Percentiles rank a stretch among this genome's conserved stretches.
These are phyloP conservation scores for Archilochus colubris DNA, from an alignment of 2,113 vertebrate species.

Conservation along the genomic window DNA sequence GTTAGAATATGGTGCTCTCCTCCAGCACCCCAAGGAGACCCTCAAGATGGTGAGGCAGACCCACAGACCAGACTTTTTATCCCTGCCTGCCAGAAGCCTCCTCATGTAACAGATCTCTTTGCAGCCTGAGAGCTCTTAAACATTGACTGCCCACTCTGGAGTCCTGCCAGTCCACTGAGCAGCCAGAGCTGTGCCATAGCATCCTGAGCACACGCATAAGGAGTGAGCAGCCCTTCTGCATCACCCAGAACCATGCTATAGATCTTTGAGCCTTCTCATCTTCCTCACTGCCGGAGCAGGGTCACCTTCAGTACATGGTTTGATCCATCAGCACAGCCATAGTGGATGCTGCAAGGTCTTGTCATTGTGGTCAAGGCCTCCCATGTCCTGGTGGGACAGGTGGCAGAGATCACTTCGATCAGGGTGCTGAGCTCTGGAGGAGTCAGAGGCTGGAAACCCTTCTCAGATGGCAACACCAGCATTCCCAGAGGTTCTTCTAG, in stretches of 20 bases:
- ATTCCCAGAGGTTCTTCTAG: neutral
- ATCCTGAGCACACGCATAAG: fast-evolving
- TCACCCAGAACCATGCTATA: fast-evolving
- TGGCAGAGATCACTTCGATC: neutral
- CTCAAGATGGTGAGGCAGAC: neutral
- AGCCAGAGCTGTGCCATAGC: neutral
- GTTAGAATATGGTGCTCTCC: fast-evolving
- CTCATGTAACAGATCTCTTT: neutral
- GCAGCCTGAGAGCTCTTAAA: neutral
- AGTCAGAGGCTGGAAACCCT: neutral
- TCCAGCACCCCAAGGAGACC: neutral
- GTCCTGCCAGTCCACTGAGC: fast-evolving
- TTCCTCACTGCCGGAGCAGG: fast-evolving
- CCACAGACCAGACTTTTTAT: neutral
- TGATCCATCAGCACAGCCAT: no score
- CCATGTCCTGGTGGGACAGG: neutral
- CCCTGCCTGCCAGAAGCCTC: neutral
- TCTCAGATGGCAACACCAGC: neutral
- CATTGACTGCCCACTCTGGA: fast-evolving
- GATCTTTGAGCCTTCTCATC: neutral
- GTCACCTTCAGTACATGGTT: neutral
- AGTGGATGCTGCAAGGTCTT: fast-evolving
- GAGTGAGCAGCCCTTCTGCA: neutral
- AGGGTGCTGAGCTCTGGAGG: neutral
- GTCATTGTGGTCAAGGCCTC: neutral